Conservation (phyloP, 1,140 invertebrate species). For the Orius laevigatus region DNA sequence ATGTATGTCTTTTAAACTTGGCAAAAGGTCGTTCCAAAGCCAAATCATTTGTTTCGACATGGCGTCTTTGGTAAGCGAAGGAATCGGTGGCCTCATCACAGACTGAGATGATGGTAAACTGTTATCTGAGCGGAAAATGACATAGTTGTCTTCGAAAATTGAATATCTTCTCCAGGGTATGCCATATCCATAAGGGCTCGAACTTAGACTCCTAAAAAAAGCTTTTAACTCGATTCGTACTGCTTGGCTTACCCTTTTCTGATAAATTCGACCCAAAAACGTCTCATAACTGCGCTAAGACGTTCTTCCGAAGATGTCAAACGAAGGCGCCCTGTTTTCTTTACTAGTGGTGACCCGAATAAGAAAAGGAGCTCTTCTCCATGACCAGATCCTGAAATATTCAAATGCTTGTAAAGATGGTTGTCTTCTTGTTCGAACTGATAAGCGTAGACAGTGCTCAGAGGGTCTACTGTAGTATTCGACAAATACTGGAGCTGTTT, state of each 20-base stretch:
- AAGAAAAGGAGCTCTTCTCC: constrained; percentile 44
- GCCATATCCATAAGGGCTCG: constrained; percentile 29
- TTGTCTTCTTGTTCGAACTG: constrained; percentile 28
- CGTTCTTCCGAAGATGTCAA: constrained; percentile 37
- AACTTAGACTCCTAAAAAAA: constrained; percentile 30
- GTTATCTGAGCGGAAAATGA: constrained; percentile 25
- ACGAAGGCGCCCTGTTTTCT: constrained; percentile 37
- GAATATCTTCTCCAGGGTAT: constrained; percentile 40
- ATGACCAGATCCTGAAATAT: constrained; percentile 31
- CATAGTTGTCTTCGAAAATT: constrained; percentile 29
- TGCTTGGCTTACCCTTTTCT: constrained; percentile 34
- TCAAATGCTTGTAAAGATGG: constrained; percentile 29
- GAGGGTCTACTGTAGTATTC: constrained; percentile 16
- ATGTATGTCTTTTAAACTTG: constrained; percentile 16
- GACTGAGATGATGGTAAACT: constrained; percentile 21
- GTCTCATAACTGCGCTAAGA: constrained; percentile 36
- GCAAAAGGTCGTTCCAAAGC: constrained; percentile 22
- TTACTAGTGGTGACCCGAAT: constrained; percentile 43
- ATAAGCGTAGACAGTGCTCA: constrained; percentile 28
- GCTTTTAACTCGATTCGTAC: background rate
- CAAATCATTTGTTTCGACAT: constrained; percentile 13
- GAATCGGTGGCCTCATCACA: constrained; percentile 22
- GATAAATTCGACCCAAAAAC: constrained; percentile 40
- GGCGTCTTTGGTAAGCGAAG: constrained; percentile 23
- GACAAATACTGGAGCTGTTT: constrained; percentile 23